Percentiles rank a stretch among this genome's conserved stretches.
Evolutionary conservation across 2,113 vertebrate genomes (phyloP).

Genomic region (Siniperca chuatsi): DNA sequence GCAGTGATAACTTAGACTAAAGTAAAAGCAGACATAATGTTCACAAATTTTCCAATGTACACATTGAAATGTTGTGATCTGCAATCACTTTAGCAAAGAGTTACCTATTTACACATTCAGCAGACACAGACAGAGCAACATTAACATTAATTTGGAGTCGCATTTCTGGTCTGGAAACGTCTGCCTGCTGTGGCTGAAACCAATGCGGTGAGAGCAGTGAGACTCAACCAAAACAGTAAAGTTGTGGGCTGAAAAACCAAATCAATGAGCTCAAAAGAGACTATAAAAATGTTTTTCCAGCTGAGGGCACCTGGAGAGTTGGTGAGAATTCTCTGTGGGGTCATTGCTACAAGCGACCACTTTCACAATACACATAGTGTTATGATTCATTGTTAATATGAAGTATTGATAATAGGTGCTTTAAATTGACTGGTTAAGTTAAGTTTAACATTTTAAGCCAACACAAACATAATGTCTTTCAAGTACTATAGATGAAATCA

Average conservation of each 20-base stretch:
- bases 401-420: not conserved
- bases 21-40: not conserved
- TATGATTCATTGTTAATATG: not conserved
- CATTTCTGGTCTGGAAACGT: too few relatives aligned
- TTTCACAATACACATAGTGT: not conserved
- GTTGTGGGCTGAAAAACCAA: too few relatives aligned
- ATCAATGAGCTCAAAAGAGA: too few relatives aligned
- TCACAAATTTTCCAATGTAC: not conserved
- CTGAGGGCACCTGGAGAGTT: too few relatives aligned
- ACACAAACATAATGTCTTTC: not conserved
- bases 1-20: too few relatives aligned
- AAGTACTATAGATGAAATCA: not conserved
- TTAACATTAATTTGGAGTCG: not conserved
- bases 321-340: not conserved
- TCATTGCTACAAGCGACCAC: not conserved
- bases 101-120: not conserved
- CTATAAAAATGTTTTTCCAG: too few relatives aligned
- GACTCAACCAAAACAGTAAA: too few relatives aligned
- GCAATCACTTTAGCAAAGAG: not conserved
- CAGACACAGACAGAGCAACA: not conserved
- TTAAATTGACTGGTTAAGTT: not conserved
- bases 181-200: too few relatives aligned
- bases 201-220: too few relatives aligned
- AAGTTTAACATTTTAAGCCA: not conserved
- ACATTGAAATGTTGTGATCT: not conserved